A percentile compares a stretch with the other conserved stretches of the same genome.
Evolutionary conservation across 2,888 invertebrate genomes (phyloP).

Genomic region (Drosophila vallismaia): DNA sequence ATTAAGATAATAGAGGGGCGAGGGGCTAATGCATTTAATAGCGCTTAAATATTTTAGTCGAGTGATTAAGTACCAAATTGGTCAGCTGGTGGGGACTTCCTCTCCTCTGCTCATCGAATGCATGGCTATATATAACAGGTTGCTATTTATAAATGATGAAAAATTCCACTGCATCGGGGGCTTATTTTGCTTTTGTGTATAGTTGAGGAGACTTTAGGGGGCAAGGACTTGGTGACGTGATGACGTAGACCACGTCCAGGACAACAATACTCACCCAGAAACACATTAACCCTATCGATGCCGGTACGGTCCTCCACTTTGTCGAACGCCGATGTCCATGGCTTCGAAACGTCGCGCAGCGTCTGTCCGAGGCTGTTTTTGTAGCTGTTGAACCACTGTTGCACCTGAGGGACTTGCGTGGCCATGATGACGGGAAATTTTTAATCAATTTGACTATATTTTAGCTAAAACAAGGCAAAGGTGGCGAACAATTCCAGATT

Average conservation of each 20-base stretch:
- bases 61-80: slow-evolving; percentile 27
- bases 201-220: not conserved
- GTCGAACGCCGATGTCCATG: slow-evolving; percentile 89
- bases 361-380: slow-evolving; percentile 87
- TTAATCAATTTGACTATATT: not conserved
- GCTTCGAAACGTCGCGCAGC: slow-evolving; percentile 88
- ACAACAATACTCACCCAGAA: slow-evolving; percentile 87
- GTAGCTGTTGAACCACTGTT: slow-evolving; percentile 83
- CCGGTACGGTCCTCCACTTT: slow-evolving; percentile 89
- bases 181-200: slow-evolving; percentile 52
- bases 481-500: not conserved
- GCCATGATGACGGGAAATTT: slow-evolving; percentile 58
- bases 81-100: slow-evolving; percentile 32
- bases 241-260: slow-evolving; percentile 25
- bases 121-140: slow-evolving; percentile 47
- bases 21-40: slow-evolving; percentile 12
- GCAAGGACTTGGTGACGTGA: slow-evolving; percentile 23
- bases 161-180: slow-evolving; percentile 33
- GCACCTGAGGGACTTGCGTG: slow-evolving; percentile 53
- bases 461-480: slow-evolving; percentile 14
- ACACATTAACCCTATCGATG: slow-evolving; percentile 90
- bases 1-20: slow-evolving; percentile 7
- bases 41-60: slow-evolving; percentile 10
- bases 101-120: not conserved
- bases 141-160: slow-evolving; percentile 62